Conservation (phyloP, 2,797 vertebrate genomes). For the Tympanoctomys barrerae region DNA sequence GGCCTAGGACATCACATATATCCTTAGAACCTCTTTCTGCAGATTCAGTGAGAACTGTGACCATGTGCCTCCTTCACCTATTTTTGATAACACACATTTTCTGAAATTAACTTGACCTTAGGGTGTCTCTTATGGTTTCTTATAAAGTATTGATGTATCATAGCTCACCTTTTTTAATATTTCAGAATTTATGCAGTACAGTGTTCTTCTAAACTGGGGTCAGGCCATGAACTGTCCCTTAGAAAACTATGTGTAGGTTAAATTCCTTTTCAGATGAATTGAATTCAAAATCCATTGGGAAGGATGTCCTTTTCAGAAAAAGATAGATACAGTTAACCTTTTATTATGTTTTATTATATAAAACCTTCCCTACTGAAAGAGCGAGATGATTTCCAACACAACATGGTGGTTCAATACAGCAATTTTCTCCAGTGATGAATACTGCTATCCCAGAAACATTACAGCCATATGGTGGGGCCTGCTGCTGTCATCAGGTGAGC, state of each 20-base stretch:
- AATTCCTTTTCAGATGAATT: slow-evolving; percentile 60
- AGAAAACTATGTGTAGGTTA: slow-evolving; percentile 1
- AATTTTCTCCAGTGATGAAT: slow-evolving; percentile 2
- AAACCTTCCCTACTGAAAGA: neutral
- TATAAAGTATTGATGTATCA: neutral
- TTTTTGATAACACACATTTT: neutral
- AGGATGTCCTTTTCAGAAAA: slow-evolving; percentile 16
- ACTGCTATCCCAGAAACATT: neutral
- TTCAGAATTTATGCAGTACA: neutral
- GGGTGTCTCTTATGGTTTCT: neutral
- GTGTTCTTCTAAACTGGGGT: slow-evolving; percentile 15
- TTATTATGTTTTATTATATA: neutral
- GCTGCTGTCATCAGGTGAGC: slow-evolving; percentile 36
- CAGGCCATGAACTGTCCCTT: neutral
- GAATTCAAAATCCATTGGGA: slow-evolving; percentile 43
- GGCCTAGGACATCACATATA: neutral
- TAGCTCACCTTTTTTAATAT: slow-evolving; percentile 16
- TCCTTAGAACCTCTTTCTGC: neutral
- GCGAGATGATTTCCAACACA: slow-evolving; percentile 36
- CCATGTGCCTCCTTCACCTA: neutral
- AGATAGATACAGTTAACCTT: neutral
- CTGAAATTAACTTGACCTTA: slow-evolving; percentile 49
- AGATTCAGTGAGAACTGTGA: neutral
- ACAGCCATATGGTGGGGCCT: neutral
- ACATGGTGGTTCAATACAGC: neutral